Evolutionary conservation across 2,113 vertebrate species (phyloP), one percentile per base, ranked within the genome.

Genomic region (Thamnaconus septentrionalis): DNA sequence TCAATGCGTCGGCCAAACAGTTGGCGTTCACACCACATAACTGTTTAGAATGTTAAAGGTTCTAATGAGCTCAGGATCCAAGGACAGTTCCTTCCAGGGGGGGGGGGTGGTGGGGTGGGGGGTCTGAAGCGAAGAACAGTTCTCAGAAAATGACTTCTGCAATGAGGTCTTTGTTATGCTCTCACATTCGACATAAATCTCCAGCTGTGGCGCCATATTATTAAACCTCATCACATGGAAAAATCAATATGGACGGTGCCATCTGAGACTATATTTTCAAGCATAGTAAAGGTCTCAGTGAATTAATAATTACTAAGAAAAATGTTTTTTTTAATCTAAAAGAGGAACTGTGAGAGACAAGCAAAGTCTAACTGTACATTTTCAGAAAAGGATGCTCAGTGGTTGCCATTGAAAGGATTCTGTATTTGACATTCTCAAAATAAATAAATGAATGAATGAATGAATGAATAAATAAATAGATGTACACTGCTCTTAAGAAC

Each of bases 61-160:
- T 1, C 12, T 76, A 74, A 73, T 53, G 65, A 79, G 73, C 12
- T 46, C 41, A 73, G 75, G 51, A 73, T 78, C 52, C 53, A 46
- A 67, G 66, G 54, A 69, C 56, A 57, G 51, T 59, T 41, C 40
- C 47, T 4, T 10, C 62, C 62, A 18, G 5, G 44, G 59, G n/a
- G n/a, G n/a, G n/a, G n/a, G n/a, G n/a, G n/a, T n/a, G n/a, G n/a
- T n/a, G n/a, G n/a, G 67, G 41, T 5, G 18, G 41, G 56, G 54
- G 6, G 4, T 60, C 41, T 54, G 43, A 70, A 48, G 56, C 31
- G 46, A 51, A 55, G 8, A 49, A 43, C 47, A 40, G n/a, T 18
- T 77, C 62, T 31, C 3, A 45, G 62, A 70, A 61, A 74, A 48
- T 59, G 74, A 78, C 53, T 76, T 73, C 60, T 66, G 41, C 46